Evolutionary conservation across 2,888 invertebrate genomes (phyloP).

Genomic region (Eristalis tenax): DNA sequence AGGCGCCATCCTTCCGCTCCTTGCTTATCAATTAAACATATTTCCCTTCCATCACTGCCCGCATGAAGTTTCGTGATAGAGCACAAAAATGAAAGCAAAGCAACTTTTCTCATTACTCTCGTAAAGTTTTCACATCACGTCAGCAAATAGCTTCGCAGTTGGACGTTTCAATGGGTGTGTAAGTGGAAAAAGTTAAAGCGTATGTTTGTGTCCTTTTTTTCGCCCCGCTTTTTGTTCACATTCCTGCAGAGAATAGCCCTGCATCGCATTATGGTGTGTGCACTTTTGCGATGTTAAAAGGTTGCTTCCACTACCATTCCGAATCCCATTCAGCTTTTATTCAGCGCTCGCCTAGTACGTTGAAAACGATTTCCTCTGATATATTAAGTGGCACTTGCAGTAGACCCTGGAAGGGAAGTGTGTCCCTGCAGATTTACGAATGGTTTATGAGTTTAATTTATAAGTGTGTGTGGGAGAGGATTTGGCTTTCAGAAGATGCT

Average conservation of each 20-base stretch:
- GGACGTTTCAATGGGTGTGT: slow-evolving; percentile 3
- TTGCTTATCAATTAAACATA: background rate
- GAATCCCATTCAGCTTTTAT: background rate
- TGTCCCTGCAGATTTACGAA: slow-evolving; percentile 8
- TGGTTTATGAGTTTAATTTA: slow-evolving; percentile 2
- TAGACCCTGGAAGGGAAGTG: background rate
- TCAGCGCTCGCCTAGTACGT: background rate
- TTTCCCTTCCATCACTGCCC: background rate
- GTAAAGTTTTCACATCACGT: slow-evolving; percentile 27
- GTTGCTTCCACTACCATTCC: background rate
- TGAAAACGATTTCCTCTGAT: slow-evolving; percentile 10
- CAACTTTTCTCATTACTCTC: slow-evolving; percentile 32
- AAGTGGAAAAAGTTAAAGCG: background rate
- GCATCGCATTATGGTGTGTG: background rate
- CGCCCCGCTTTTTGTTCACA: background rate
- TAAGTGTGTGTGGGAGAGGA: background rate
- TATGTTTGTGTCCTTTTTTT: background rate
- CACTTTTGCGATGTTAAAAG: background rate
- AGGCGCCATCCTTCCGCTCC: background rate
- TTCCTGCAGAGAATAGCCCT: background rate
- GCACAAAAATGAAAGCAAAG: background rate
- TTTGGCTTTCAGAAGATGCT: background rate
- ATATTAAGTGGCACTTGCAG: slow-evolving; percentile 24
- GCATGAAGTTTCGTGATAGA: background rate
- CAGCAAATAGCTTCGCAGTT: slow-evolving; percentile 15